These are phyloP conservation scores for Patagioenas fasciata DNA, from an alignment of 2,113 vertebrate species.

Conservation along the genomic window DNA sequence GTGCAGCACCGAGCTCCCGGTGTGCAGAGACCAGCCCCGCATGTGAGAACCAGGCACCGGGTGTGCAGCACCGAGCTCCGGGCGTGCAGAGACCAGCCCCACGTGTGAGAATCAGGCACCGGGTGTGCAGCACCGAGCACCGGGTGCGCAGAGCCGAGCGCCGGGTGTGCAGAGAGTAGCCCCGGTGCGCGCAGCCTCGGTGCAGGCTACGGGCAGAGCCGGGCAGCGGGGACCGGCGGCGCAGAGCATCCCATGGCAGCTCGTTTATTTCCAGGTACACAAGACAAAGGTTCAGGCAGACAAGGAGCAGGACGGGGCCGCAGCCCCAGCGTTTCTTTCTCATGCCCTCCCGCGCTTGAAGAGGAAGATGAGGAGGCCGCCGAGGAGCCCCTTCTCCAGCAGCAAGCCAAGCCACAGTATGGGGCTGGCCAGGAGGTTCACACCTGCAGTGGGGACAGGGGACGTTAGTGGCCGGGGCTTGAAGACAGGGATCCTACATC, in stretches of 20 bases:
- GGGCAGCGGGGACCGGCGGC: rapidly evolving
- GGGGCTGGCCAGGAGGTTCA: rapidly evolving
- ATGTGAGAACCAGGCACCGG: too few species aligned
- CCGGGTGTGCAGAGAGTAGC: too few species aligned
- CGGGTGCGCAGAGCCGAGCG: too few species aligned
- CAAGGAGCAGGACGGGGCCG: rapidly evolving
- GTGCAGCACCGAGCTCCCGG: too few species aligned
- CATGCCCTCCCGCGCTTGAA: background rate
- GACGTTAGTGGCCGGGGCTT: background rate
- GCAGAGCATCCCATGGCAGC: rapidly evolving
- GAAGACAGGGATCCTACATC: background rate
- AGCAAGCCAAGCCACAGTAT: background rate
- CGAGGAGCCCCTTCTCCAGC: background rate
- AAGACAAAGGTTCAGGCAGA: rapidly evolving
- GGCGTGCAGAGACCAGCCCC: too few species aligned
- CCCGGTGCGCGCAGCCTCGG: too few species aligned
- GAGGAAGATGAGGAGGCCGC: background rate
- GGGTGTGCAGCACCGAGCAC: too few species aligned
- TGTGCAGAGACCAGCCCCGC: too few species aligned
- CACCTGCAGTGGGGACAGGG: background rate
- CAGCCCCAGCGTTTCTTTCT: rapidly evolving
- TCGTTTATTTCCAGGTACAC: background rate
- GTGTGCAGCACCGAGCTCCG: too few species aligned
- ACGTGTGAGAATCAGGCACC: too few species aligned
- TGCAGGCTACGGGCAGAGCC: too few species aligned